These are phyloP conservation scores for Musca domestica DNA, from an alignment of 1,140 invertebrate genomes.

Conservation along the genomic window DNA sequence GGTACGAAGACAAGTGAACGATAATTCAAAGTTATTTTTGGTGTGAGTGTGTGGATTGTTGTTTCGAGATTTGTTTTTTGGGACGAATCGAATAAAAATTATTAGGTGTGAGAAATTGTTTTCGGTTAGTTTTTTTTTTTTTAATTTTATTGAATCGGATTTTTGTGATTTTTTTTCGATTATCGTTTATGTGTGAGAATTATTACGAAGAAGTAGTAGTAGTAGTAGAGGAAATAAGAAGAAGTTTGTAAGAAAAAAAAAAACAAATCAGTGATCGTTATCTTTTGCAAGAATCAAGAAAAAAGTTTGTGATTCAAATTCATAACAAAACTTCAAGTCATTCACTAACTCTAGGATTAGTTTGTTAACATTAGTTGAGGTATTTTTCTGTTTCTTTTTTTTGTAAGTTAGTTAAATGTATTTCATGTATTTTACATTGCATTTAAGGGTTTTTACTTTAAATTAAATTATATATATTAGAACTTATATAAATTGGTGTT, in stretches of 20 bases:
- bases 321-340: too few species aligned
- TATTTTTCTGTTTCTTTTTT: too few species aligned
- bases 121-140: background rate
- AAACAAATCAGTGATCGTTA: conserved; percentile 13
- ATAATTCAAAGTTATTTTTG: background rate
- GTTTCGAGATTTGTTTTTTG: background rate
- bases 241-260: conserved; percentile 14
- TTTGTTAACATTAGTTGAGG: too few species aligned
- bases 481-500: too few species aligned
- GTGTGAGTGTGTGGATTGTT: background rate
- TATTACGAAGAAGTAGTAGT: background rate
- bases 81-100: background rate
- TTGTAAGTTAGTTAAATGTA: too few species aligned
- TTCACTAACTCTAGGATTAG: too few species aligned
- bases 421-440: too few species aligned
- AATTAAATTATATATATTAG: too few species aligned
- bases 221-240: conserved; percentile 1
- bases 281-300: background rate
- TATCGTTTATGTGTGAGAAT: background rate
- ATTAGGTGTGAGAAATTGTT: background rate
- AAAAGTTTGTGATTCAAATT: background rate
- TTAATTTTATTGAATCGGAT: too few species aligned
- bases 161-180: too few species aligned
- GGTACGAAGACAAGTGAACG: background rate
- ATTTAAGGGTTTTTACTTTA: too few species aligned